A percentile compares a stretch with the other conserved stretches of the same genome.
Evolutionary conservation across 1,140 invertebrate species (phyloP).

Genomic region (Diuraphis noxia): DNA sequence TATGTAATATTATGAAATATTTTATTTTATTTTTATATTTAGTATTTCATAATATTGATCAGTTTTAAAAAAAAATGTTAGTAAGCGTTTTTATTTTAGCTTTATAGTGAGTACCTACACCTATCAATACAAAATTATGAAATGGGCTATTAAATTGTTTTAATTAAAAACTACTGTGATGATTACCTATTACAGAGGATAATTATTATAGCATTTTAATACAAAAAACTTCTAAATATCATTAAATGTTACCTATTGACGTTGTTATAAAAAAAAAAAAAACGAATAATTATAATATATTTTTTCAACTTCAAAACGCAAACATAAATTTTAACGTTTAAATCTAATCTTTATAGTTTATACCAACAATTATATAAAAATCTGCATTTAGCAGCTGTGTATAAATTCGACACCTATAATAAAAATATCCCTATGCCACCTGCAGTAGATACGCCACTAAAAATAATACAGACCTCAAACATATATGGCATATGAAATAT

Average conservation of each 20-base stretch:
- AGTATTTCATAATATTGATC: too few relatives aligned
- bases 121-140: background rate
- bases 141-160: background rate
- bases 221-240: background rate
- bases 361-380: background rate
- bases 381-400: background rate
- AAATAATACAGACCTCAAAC: background rate
- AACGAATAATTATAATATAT: background rate
- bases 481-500: background rate
- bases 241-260: background rate
- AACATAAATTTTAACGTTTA: background rate
- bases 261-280: background rate
- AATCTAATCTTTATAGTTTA: background rate
- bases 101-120: too few relatives aligned
- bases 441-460: background rate
- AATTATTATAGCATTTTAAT: too few relatives aligned
- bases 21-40: too few relatives aligned
- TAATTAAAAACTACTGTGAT: background rate
- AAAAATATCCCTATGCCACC: background rate
- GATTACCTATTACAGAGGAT: too few relatives aligned
- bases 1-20: too few relatives aligned
- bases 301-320: fast-evolving
- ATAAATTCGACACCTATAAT: background rate
- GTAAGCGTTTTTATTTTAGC: too few relatives aligned
- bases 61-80: too few relatives aligned